These are phyloP conservation scores for Conger conger DNA, from an alignment of 2,113 vertebrate genomes.

Conservation along the genomic window DNA sequence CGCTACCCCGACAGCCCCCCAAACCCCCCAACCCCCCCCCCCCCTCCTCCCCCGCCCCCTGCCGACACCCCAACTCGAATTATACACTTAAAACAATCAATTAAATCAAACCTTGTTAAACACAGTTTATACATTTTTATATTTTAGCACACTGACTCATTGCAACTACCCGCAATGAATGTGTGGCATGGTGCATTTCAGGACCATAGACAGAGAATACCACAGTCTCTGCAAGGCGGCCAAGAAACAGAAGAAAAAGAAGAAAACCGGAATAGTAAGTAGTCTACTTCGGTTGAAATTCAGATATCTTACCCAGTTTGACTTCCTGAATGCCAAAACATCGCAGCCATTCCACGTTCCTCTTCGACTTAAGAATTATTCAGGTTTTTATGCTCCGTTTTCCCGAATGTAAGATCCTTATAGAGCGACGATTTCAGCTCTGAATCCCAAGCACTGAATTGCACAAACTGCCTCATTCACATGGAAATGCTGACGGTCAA, in stretches of 20 bases:
- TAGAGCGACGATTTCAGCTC: constrained; percentile 15
- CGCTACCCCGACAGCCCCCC: no score
- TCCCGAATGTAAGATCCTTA: constrained; percentile 28
- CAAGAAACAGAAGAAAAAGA: neutral
- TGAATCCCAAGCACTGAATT: constrained; percentile 1
- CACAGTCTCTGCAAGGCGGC: constrained; percentile 26
- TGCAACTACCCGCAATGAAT: constrained; percentile 40
- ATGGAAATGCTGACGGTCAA: constrained; percentile 28
- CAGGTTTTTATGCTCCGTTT: constrained; percentile 2
- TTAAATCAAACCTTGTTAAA: neutral
- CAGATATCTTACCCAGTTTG: constrained; percentile 63
- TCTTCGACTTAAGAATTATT: neutral
- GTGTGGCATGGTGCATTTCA: constrained; percentile 24
- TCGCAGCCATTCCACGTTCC: constrained; percentile 37
- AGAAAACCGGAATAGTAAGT: constrained; percentile 33
- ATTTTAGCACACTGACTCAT: neutral
- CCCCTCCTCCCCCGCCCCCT: neutral
- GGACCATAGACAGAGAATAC: constrained; percentile 11
- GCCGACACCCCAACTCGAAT: neutral
- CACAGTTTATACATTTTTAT: neutral
- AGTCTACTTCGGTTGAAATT: constrained; percentile 19
- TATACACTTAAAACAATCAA: neutral
- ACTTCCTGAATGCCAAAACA: constrained; percentile 58
- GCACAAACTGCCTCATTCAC: constrained; percentile 31
- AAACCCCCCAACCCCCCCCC: neutral